Evolutionary conservation across 1,140 invertebrate species (phyloP), one percentile per base, ranked within the genome.

Genomic region (Leptinotarsa lineolata): DNA sequence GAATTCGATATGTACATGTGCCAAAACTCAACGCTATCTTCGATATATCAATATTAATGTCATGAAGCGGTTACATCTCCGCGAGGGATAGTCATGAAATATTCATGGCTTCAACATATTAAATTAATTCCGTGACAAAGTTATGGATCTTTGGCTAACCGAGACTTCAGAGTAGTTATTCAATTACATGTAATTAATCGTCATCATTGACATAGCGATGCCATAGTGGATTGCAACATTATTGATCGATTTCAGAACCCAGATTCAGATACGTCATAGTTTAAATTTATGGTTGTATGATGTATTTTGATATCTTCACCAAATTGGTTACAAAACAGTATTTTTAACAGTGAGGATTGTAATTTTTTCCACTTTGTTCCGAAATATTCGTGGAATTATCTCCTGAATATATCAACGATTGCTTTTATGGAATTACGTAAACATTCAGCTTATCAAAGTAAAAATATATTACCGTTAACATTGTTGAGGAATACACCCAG

Each of bases 91-190:
- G 30, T 68, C 20, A 45, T 68, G 67, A 48, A 68, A 48, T 45
- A 68, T 68, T 68, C 67, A 68, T 68, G 16, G n/a, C 48, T 68
- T 24, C 48, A 20, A 68, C 44, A 54, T 48, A 68, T 54, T 54
- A 58, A 68, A 68, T 68, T 68, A 54, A 68, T 68, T 68, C 20
- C 67, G 48, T 68, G 67, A 44, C 44, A 48, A 68, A 68, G 67
- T 68, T 68, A 68, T 68, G 67, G 46, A 68, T 68, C 67, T 68
- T 67, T 68, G 67, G 67, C 67, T 68, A 58, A 58, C 67, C 67
- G 18, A 16, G 21, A 68, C 67, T 48, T 58, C 67, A 24, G 20
- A 63, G n/a, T 63, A 63, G 61, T 63, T 63, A 63, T 63, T 63
- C 61, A 22, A 63, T 63, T 63, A 63, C 61, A 21, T n/a, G 61